Conservation (phyloP, 2,113 vertebrate species). For the Seriola aureovittata region DNA sequence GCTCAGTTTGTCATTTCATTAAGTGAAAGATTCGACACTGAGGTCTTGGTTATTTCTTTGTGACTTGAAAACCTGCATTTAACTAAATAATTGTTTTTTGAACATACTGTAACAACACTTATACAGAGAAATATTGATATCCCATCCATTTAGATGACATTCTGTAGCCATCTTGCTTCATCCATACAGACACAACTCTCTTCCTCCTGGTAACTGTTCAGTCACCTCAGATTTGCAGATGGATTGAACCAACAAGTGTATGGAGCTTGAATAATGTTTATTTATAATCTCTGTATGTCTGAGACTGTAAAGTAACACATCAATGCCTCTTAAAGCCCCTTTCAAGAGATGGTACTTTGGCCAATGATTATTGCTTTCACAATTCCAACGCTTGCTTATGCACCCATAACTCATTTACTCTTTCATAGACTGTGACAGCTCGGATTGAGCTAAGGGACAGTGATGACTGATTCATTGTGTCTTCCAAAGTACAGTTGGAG, state of each 20-base stretch:
- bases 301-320: slow-evolving; percentile 45
- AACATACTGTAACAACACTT: neutral
- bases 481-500: slow-evolving; percentile 68
- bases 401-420: slow-evolving; percentile 67
- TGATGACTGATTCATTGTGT: slow-evolving; percentile 67
- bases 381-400: slow-evolving; percentile 59
- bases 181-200: slow-evolving; percentile 2
- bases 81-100: neutral
- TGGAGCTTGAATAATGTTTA: slow-evolving; percentile 15
- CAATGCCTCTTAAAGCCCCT: slow-evolving; percentile 9
- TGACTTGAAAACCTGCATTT: neutral
- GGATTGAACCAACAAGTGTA: slow-evolving; percentile 22
- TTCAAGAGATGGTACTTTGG: slow-evolving; percentile 49
- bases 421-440: slow-evolving; percentile 69
- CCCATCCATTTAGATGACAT: neutral
- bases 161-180: neutral
- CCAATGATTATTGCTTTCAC: slow-evolving; percentile 65
- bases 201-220: neutral
- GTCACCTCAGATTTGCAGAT: slow-evolving; percentile 15
- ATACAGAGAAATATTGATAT: neutral
- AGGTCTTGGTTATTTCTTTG: neutral
- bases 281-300: slow-evolving; percentile 45
- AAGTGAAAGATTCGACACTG: neutral
- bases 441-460: slow-evolving; percentile 71
- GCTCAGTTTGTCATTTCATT: slow-evolving; percentile 1